phyloP scores from a whole-genome alignment of 1,140 invertebrate genomes.

The Pollicipes pollicipes region DNA sequence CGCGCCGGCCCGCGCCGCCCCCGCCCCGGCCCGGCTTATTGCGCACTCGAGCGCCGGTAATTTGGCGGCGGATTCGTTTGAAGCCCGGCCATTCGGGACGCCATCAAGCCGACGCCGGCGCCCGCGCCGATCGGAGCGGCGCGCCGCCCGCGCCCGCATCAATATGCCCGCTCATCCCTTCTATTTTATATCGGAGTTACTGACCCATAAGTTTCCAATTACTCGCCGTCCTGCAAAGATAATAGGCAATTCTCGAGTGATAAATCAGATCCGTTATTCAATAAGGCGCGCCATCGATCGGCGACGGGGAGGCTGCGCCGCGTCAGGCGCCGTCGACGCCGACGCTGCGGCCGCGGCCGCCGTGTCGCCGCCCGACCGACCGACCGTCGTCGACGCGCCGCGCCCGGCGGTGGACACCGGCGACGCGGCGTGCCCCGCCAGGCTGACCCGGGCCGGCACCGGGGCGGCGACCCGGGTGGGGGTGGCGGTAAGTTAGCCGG shows the following conservation, averaged over 20 bases:
- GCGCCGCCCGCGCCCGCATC: background rate
- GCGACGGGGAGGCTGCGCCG: background rate
- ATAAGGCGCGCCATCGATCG: background rate
- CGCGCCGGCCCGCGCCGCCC: too few relatives aligned
- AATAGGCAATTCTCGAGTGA: constrained; percentile 1
- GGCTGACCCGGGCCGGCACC: too few relatives aligned
- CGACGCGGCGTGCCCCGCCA: too few relatives aligned
- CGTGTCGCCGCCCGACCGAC: too few relatives aligned
- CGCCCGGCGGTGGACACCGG: too few relatives aligned
- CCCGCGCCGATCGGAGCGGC: too few relatives aligned
- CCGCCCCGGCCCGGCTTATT: background rate
- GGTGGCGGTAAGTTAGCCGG: too few relatives aligned
- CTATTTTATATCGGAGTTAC: constrained; percentile 2
- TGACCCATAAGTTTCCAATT: constrained; percentile 2
- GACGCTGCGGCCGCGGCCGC: too few relatives aligned
- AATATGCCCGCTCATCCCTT: background rate
- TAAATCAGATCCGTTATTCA: background rate
- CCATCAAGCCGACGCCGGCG: background rate
- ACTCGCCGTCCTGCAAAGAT: background rate
- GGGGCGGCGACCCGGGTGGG: too few relatives aligned
- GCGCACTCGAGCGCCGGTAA: background rate
- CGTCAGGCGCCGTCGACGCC: too few relatives aligned
- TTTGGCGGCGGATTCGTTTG: background rate
- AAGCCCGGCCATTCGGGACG: background rate
- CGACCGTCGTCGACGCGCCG: too few relatives aligned